Base-by-base conservation (phyloP, 2,797 vertebrate genomes). In the Urocyon cinereoargenteus region DNA sequence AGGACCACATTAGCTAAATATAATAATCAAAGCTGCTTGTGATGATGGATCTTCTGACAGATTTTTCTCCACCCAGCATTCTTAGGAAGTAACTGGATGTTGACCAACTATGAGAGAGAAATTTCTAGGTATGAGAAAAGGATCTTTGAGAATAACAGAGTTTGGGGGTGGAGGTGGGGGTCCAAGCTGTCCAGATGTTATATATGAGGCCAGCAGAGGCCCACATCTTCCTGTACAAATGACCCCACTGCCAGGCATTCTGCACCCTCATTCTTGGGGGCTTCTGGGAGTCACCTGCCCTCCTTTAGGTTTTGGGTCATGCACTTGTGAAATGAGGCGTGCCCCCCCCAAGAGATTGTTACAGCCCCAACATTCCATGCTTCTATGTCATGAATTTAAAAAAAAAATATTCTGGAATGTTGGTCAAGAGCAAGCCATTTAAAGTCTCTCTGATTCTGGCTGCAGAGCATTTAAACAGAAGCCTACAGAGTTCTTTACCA, bases 231-330 rank as follows among this genome's bases (percentile, higher is more conserved):
- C 70, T 18, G 40, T 5, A 21, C 0, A 4, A 13, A 66, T 0
- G 36, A 0, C 15, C 0, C 9, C 2, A 28, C 24, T 4, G 22
- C 26, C 2, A 0, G 0, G 0, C 34, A 22, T 6, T 26, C 9
- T 10, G 26, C 36, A 66, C 3, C 45, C 45, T 64, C 9, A 0
- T 16, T 5, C 21, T 13, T 13, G n/a, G 61, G 7, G 28, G 3
- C 53, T 8, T 18, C 0, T 0, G 1, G 19, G 86, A 22, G 14
- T 62, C 77, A 9, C 75, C 26, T 5, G 11, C 9, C 16, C 22
- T 90, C 55, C 49, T 86, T 40, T 3, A 7, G 24, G 10, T 19
- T 53, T 83, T 61, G 12, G 22, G 45, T 62, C 3, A 8, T 61
- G 91, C 21, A 0, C 6, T 57, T 91, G 10, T 7, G 9, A 87